Evolutionary conservation across 1,140 invertebrate species (phyloP), one percentile per base, ranked within the genome.

Genomic region (Drosophila insularis): DNA sequence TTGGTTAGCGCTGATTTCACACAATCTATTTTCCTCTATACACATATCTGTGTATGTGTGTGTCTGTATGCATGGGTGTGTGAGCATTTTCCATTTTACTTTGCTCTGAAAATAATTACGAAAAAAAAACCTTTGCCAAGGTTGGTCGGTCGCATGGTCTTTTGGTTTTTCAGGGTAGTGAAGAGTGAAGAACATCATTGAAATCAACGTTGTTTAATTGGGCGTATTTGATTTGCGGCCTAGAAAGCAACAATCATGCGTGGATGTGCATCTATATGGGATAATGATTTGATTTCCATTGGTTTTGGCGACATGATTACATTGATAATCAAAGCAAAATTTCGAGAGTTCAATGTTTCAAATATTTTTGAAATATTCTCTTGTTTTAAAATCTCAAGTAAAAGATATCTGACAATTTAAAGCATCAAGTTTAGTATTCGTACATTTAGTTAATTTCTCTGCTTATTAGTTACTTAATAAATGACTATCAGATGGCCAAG

Each of bases 1-100:
- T 89, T 89, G 84, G 80, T 89, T 84, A 76, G 84, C 84, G 84
- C 73, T 89, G 84, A 87, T 87, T 87, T 87, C 80, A 89, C 84
- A 80, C 82, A 87, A 84, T 89, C 82, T 80, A 79, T 79, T 74
- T 55, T 74, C 77, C 74, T 58, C 68, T 75, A 50, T 66, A 64
- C 68, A 56, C 37, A 64, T 17, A 65, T 11, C 35, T 37, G 35
- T 13, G 35, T 37, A 11, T 1, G 0, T 13, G 35, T 37, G 10
- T 13, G 11, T 37, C 27, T 27, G 6, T 27, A 27, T 27, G 32
- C 10, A 8, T 35, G 23, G 35, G 70, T 61, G 54, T 43, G 58
- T 55, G 13, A 60, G 17, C 35, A 39, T 46, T 55, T 61, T 43
- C 19, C 71, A 55, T 65, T 66, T 81, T 78, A 81, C 68, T 86